A percentile compares a stretch with the other conserved stretches of the same genome.
These are phyloP conservation scores for Neodiprion virginianus DNA, from an alignment of 1,140 invertebrate genomes.

Conservation along the genomic window DNA sequence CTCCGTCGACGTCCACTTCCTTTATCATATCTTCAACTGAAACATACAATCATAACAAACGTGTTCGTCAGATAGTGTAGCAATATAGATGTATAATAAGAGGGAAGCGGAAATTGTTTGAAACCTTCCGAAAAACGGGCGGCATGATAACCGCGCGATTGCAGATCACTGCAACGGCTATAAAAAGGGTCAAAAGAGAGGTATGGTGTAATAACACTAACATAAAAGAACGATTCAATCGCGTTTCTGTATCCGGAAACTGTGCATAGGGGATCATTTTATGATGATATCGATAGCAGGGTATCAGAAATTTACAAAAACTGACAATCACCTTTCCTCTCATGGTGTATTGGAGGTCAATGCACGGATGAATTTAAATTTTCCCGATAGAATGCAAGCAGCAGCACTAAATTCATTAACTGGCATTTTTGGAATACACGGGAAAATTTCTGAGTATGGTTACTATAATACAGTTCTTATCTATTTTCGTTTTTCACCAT, in stretches of 20 bases:
- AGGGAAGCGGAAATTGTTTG: no score
- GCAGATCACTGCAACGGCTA: neutral
- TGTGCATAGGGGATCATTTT: neutral
- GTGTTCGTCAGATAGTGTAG: no score
- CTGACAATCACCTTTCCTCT: neutral
- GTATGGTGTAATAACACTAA: neutral
- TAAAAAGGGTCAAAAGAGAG: neutral
- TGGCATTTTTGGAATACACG: neutral
- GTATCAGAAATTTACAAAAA: neutral
- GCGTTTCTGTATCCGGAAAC: neutral
- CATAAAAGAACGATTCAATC: neutral
- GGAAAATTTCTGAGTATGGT: neutral
- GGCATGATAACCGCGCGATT: no score
- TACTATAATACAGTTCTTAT: neutral
- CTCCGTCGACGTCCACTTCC: constrained; percentile 89
- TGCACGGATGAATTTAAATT: neutral
- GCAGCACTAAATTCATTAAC: neutral
- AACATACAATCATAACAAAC: constrained; percentile 47
- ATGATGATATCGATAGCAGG: neutral
- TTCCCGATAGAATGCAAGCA: neutral
- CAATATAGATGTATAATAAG: no score
- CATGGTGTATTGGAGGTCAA: neutral
- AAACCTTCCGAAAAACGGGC: no score
- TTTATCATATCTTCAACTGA: constrained; percentile 92
- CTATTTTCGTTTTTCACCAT: neutral